Evolutionary conservation across 2,113 vertebrate genomes (phyloP).

Genomic region (Pelodiscus sinensis): DNA sequence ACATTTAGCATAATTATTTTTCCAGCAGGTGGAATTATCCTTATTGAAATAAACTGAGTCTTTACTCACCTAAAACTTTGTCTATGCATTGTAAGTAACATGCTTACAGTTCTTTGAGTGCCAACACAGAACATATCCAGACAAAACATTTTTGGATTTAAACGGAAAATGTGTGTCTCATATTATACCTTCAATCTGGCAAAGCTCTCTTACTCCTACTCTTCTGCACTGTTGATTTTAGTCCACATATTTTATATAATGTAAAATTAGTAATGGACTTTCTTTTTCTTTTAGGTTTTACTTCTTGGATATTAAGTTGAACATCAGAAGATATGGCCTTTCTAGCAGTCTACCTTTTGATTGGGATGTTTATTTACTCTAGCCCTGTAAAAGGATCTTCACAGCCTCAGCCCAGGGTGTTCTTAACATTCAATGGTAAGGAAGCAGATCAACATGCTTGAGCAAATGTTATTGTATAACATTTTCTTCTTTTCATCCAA

Average conservation of each 20-base stretch:
- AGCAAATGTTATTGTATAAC: slow-evolving; percentile 56
- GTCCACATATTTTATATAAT: background rate
- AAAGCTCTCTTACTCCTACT: background rate
- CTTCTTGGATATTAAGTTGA: slow-evolving; percentile 71
- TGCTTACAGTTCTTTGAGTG: background rate
- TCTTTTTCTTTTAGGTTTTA: slow-evolving; percentile 68
- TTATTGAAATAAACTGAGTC: slow-evolving; percentile 55
- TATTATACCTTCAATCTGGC: slow-evolving; percentile 4
- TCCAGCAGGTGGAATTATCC: slow-evolving; percentile 69
- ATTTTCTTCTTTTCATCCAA: slow-evolving; percentile 26
- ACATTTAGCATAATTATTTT: slow-evolving; percentile 70
- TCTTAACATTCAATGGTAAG: slow-evolving; percentile 85
- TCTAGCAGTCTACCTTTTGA: slow-evolving; percentile 61
- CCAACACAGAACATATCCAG: background rate
- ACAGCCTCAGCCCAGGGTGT: slow-evolving; percentile 83
- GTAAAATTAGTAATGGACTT: slow-evolving; percentile 33
- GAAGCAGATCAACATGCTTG: slow-evolving; percentile 66
- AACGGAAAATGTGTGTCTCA: background rate
- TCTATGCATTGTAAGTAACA: background rate
- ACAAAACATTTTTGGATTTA: slow-evolving; percentile 4
- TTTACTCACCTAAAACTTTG: background rate
- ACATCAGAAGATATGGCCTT: slow-evolving; percentile 78
- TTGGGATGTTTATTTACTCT: slow-evolving; percentile 78
- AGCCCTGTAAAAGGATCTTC: slow-evolving; percentile 76
- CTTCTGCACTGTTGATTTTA: background rate